Evolutionary conservation across 2,888 invertebrate genomes (phyloP).

Genomic region (Chydorus sphaericus): DNA sequence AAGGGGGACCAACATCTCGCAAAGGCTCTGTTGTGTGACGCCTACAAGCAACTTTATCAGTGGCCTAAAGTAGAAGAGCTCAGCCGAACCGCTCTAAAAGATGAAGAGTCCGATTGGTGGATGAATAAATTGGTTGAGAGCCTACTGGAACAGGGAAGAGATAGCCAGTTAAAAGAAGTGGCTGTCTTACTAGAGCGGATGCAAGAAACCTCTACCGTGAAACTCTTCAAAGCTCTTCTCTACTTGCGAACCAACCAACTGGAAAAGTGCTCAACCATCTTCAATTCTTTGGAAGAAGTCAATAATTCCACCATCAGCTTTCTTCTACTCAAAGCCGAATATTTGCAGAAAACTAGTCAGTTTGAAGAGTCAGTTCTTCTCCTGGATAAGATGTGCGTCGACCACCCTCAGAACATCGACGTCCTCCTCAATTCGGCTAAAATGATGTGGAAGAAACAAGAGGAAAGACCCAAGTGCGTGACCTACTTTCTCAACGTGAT

Average conservation of each 20-base stretch:
- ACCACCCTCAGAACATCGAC: neutral
- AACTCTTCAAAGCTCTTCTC: neutral
- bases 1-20: neutral
- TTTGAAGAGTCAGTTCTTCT: conserved; percentile 38
- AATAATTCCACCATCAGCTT: conserved; percentile 20
- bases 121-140: neutral
- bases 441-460: neutral
- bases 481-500: neutral
- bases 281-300: neutral
- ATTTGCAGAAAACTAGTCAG: conserved; percentile 36
- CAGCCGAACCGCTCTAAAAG: neutral
- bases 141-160: neutral
- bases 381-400: conserved; percentile 11
- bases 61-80: neutral
- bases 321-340: conserved; percentile 36
- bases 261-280: neutral
- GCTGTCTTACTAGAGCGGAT: neutral
- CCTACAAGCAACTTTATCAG: neutral
- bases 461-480: neutral
- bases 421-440: neutral
- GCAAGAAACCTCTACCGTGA: neutral
- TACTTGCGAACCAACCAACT: neutral
- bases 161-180: neutral
- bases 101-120: neutral
- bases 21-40: neutral